Base-by-base conservation (phyloP, 2,888 invertebrate genomes). In the Epistrophella euchroma region DNA sequence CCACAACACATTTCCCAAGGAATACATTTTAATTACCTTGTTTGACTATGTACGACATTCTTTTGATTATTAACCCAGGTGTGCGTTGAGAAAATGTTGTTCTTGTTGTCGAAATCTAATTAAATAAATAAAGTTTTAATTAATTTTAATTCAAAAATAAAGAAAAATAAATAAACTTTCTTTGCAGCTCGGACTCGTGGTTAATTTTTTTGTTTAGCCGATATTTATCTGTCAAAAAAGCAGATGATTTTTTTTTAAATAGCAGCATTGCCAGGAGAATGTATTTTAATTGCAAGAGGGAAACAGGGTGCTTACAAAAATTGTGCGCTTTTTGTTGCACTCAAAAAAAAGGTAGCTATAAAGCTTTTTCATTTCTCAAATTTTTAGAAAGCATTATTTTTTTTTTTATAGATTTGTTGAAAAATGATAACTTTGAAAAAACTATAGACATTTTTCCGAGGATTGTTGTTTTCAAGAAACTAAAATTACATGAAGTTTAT, bases 31-130 rank as follows among this genome's bases (percentile, higher is more conserved):
- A 47, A 62, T 78, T 87, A 87, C 86, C 86, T 87, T 87, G 77
- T 19, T 87, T 76, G 2, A 72, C 43, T 68, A 82, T 22, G 71
- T 72, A 72, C 0, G 86, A 82, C 86, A 87, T 87, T 17, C 22
- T 66, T 22, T 50, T 11, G 2, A 17, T 55, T 66, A 9, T 17
- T 52, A 0, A 62, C 13, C 40, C 11, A 22, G 55, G 71, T 60
- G 11, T 43, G n/a, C 68, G 32, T 45, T 32, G 68, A 35, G 7
- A 28, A 35, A 28, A 17, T 35, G 2, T 25, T 40, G 32, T 19
- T 19, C 28, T 47, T 19, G 17, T 15, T 6, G 11, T 32, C 15
- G 13, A 28, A 9, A 13, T 37, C 4, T 28, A 58, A 10, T 52
- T 37, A 1, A 58, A 6, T 13, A 2, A 7, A 7, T 28, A 64